A percentile compares a stretch with the other conserved stretches of the same genome.
Evolutionary conservation across 2,113 vertebrate genomes (phyloP).

Genomic region (Pachypanchax playfairii): DNA sequence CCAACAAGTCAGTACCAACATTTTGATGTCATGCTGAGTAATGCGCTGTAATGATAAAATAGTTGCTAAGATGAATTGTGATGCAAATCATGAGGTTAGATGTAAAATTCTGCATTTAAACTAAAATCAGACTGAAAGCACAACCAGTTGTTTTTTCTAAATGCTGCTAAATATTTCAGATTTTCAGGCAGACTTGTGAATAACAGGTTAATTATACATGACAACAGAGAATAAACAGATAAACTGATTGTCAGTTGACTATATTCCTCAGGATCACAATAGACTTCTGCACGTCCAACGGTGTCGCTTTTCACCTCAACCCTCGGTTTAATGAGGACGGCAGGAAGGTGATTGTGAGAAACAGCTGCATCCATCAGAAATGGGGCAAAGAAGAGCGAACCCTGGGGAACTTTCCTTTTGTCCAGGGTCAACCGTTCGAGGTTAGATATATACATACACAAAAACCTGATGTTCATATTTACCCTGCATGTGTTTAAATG

Average conservation of each 20-base stretch:
- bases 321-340: conserved; percentile 56
- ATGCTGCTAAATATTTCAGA: no score
- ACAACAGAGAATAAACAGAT: neutral
- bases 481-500: neutral
- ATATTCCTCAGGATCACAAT: conserved; percentile 49
- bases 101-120: no score
- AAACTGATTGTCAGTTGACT: neutral
- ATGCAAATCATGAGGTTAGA: no score
- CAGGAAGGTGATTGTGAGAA: conserved; percentile 48
- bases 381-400: conserved; percentile 66
- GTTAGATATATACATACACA: conserved; percentile 22
- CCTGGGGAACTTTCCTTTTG: conserved; percentile 38
- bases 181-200: no score
- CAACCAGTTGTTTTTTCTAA: no score
- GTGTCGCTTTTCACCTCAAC: conserved; percentile 66
- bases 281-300: neutral
- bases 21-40: no score
- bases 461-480: neutral
- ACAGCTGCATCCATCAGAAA: conserved; percentile 11
- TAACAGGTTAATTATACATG: neutral
- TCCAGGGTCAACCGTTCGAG: conserved; percentile 40
- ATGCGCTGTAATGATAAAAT: no score
- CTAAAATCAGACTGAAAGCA: no score
- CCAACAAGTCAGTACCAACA: conserved; percentile 46
- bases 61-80: no score